Percentiles rank a stretch among this genome's conserved stretches.
Evolutionary conservation across 2,113 vertebrate species (phyloP).

Genomic region (Anoura caudifer): DNA sequence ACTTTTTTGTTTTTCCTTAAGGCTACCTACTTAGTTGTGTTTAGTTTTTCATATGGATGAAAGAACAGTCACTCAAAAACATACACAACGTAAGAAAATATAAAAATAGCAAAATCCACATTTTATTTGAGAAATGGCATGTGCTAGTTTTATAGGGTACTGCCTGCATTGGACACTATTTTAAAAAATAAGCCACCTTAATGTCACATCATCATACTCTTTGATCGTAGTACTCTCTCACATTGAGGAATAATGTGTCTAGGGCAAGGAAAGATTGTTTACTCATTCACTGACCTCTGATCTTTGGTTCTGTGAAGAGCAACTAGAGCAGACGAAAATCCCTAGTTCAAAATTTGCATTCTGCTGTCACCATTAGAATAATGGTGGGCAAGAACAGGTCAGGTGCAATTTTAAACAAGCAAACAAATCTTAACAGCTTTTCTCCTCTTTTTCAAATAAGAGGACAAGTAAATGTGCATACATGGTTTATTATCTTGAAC

Average conservation of each 20-base stretch:
- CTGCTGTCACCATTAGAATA: neutral
- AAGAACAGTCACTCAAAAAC: neutral
- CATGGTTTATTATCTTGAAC: neutral
- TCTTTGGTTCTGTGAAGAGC: neutral
- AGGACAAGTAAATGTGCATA: neutral
- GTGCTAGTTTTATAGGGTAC: neutral
- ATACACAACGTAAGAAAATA: neutral
- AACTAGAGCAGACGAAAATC: neutral
- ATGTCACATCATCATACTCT: neutral
- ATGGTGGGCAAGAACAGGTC: neutral
- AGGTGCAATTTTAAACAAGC: neutral
- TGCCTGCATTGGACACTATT: neutral
- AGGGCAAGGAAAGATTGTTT: neutral
- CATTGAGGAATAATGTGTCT: neutral
- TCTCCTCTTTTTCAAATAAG: neutral
- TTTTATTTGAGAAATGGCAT: neutral
- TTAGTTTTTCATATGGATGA: neutral
- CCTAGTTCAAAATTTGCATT: neutral
- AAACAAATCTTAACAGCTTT: neutral
- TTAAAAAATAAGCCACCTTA: neutral
- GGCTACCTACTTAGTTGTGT: neutral
- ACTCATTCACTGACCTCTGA: neutral
- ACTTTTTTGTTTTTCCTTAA: neutral
- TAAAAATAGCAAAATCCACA: neutral
- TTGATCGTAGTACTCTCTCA: neutral